Conservation (phyloP, 1,140 invertebrate species). For the Neoseiulus cucumeris region DNA sequence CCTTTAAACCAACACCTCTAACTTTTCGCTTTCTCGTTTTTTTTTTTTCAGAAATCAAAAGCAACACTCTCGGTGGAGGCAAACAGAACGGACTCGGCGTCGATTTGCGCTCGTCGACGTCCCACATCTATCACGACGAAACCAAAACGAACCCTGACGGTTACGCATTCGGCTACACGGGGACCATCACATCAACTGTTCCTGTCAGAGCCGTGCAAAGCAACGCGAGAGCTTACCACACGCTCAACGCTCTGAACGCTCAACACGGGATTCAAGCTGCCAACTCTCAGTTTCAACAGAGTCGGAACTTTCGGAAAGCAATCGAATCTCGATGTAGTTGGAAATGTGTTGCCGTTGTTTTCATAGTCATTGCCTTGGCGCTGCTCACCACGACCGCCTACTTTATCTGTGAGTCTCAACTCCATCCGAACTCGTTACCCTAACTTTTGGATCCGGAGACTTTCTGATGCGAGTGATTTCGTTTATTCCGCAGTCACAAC, state of each 20-base stretch:
- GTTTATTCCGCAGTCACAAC: conserved; percentile 8
- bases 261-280: neutral
- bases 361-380: conserved; percentile 65
- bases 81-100: neutral
- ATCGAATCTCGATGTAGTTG: conserved; percentile 78
- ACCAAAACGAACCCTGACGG: neutral
- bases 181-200: neutral
- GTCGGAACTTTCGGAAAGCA: conserved; percentile 55
- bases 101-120: neutral
- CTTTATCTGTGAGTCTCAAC: conserved; percentile 61
- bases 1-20: no score
- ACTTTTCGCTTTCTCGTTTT: neutral
- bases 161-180: neutral
- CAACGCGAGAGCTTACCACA: neutral
- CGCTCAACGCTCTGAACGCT: neutral
- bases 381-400: conserved; percentile 75
- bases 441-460: no score
- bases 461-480: no score
- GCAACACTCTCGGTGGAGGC: neutral
- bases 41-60: neutral
- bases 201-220: neutral
- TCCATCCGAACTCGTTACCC: no score
- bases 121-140: conserved; percentile 4
- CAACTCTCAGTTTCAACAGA: neutral
- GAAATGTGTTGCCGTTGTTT: conserved; percentile 75